Percentiles rank a stretch among this genome's conserved stretches.
Conservation (phyloP, 1,140 invertebrate genomes). For the Camponotus floridanus region DNA sequence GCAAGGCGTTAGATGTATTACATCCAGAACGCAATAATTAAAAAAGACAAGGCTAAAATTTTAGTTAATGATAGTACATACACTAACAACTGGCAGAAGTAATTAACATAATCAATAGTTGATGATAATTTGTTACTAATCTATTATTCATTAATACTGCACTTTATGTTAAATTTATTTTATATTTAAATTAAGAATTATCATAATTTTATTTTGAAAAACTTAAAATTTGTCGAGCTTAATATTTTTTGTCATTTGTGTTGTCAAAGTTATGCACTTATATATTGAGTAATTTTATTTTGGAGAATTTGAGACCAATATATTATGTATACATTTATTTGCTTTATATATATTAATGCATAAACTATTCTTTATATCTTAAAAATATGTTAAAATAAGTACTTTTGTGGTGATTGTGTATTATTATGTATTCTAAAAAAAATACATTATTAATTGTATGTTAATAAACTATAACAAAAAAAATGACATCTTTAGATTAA, state of each 20-base stretch:
- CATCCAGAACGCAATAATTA: conserved; percentile 60
- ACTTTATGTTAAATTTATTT: background rate
- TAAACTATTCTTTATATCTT: background rate
- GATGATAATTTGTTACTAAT: conserved; percentile 1
- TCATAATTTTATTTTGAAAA: background rate
- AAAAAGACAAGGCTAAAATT: background rate
- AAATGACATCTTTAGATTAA: background rate
- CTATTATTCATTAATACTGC: background rate
- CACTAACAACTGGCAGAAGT: background rate
- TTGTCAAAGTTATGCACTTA: background rate
- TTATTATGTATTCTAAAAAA: too few relatives aligned
- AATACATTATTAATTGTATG: conserved; percentile 19
- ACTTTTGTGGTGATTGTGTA: conserved; percentile 16
- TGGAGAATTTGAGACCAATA: background rate
- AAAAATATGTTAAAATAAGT: background rate
- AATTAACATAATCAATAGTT: conserved; percentile 12
- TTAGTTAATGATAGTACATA: conserved; percentile 11
- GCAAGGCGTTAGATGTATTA: conserved; percentile 90
- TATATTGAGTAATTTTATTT: background rate
- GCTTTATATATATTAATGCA: too few relatives aligned
- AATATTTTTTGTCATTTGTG: background rate
- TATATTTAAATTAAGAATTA: background rate
- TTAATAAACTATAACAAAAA: conserved; percentile 33
- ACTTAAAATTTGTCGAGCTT: background rate
- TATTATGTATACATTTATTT: background rate